Evolutionary conservation across 2,888 invertebrate genomes (phyloP), one percentile per base, ranked within the genome.

Genomic region (Petrolisthes cinctipes): DNA sequence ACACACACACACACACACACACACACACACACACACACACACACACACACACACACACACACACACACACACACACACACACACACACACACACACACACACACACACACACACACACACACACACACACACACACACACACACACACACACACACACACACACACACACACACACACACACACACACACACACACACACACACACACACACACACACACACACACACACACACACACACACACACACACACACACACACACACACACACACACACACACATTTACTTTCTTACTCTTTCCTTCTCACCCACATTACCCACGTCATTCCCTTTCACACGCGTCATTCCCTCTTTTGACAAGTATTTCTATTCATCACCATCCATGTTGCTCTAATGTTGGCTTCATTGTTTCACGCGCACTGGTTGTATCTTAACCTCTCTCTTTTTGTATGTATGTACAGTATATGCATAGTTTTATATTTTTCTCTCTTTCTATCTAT

Each of bases 141-240:
- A 54, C 54, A 54, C 54, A 54, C 54, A 79, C 54, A 71, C 53
- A 71, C 14, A 71, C 14, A 71, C 66, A 66, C 66, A 66, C 66
- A 66, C 66, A 66, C 66, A 66, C 66, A 66, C 78, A 78, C 51
- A 37, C 78, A 78, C 78, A 37, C 0, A 37, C 53, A 79, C 53
- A 79, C 53, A 79, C 53, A 54, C 53, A 79, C 53, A 79, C 17
- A 54, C 53, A 53, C 53, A 79, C 53, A 54, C 53, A 79, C 54
- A 54, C 54, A 54, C 54, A 54, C 54, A 54, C 54, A 54, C 54
- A 54, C 54, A 79, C 54, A 71, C 68, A 71, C 14, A 71, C 14
- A 71, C 66, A 66, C 66, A 66, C 66, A 66, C 66, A 66, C 66
- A 66, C 66, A 66, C 78, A 78, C 51, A 37, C 78, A 78, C 78